Base-by-base conservation (phyloP, 2,113 vertebrate genomes). In the Psittacus erithacus region DNA sequence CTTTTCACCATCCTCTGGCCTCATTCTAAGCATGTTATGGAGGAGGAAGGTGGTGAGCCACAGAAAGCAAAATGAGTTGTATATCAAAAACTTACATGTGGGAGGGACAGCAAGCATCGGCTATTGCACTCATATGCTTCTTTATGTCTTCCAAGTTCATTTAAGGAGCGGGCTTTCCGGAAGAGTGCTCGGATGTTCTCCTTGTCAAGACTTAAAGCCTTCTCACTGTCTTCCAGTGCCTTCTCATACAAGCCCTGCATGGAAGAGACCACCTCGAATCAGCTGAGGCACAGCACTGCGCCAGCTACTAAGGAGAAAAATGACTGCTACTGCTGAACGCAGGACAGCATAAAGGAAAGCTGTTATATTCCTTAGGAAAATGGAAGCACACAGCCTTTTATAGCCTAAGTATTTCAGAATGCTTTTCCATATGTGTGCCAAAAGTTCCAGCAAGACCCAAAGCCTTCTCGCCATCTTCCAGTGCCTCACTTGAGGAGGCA, bases 101-200 rank as follows among this genome's bases (percentile, higher is more conserved):
- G 98, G 50, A 98, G 97, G 27, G 98, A 97, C 11, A 99, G 98
- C 93, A 99, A 97, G 90, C 98, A 99, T 52, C 98, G 95, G 38
- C 98, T 98, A 90, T 98, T 99, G 98, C 98, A 99, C 74, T 98
- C 98, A 22, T 99, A 99, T 0, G 99, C 99, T 95, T 99, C 99
- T 88, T 98, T 99, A 96, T 98, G 98, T 69, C 96, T 98, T 14
- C 98, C 98, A 15, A 99, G 98, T 87, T 98, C 98, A 89, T 98
- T 99, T 96, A 99, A 96, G 86, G 98, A 99, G 4, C 99, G 98
- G 0, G 99, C 98, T 97, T 99, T 99, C 92, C 98, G 98, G 97
- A 99, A 99, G 6, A 99, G 97, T 0, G 99, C 99, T 73, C 97
- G 97, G 94, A 97, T 98, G 90, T 98, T 99, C 91, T 98, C 98